Conservation (phyloP, 2,113 vertebrate genomes). For the Ictalurus punctatus region DNA sequence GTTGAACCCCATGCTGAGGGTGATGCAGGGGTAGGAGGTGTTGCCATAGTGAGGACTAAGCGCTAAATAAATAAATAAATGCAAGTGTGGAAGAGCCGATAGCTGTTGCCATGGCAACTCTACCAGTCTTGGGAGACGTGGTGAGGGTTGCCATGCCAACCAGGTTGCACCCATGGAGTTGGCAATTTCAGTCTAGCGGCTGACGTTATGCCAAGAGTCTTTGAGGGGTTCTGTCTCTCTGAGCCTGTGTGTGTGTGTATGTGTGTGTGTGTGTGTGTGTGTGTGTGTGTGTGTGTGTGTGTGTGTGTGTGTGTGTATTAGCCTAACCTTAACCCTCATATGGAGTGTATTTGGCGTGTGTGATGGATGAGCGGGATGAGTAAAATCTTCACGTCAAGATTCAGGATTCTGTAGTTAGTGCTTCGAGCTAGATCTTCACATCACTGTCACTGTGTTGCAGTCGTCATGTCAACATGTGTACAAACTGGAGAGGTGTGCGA, state of each 20-base stretch:
- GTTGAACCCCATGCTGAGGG: not conserved
- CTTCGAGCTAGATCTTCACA: not conserved
- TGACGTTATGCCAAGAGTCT: conserved; percentile 15
- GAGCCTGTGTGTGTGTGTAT: not conserved
- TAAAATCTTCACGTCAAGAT: not conserved
- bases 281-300: too few species aligned
- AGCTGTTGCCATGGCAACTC: conserved; percentile 49
- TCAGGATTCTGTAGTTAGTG: not conserved
- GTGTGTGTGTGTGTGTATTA: not conserved
- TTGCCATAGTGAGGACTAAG: conserved; percentile 27
- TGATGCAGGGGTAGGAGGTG: not conserved
- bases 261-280: too few species aligned
- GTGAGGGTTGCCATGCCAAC: conserved; percentile 45
- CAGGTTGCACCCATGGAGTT: conserved; percentile 45
- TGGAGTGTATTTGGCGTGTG: not conserved
- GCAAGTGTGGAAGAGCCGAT: not conserved
- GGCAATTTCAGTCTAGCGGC: conserved; percentile 10
- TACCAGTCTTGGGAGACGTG: conserved; percentile 41
- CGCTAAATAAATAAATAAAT: not conserved
- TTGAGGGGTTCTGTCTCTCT: not conserved
- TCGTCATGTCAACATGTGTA: not conserved
- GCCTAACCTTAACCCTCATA: not conserved
- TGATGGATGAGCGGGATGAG: not conserved
- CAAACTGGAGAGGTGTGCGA: not conserved
- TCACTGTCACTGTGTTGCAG: not conserved